Conservation (phyloP, 2,797 vertebrate genomes). For the Microctenopoma steveboyesi region DNA sequence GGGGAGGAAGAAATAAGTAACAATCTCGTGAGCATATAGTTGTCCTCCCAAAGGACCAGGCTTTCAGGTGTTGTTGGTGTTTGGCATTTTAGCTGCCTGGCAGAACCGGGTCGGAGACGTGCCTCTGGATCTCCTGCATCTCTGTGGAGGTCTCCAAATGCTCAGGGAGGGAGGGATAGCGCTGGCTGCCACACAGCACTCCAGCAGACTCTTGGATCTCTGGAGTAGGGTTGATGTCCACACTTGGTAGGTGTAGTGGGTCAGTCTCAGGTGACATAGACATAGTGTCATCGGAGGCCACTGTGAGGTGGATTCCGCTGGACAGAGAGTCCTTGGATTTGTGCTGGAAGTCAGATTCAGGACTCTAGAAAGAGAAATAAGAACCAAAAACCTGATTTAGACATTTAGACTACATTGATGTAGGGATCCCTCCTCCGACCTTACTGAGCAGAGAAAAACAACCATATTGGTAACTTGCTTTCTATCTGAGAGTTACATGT, state of each 20-base stretch:
- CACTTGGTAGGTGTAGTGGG: conserved; percentile 42
- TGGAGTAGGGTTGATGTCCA: conserved; percentile 33
- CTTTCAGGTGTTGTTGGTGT: not conserved
- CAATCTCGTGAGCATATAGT: conserved; percentile 20
- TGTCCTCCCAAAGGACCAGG: conserved; percentile 18
- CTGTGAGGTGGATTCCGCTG: conserved; percentile 78
- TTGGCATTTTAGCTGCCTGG: conserved; percentile 85
- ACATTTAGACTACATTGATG: not conserved
- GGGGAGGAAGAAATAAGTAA: conserved; percentile 2
- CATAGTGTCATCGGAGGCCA: conserved; percentile 80
- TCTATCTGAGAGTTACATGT: too few species aligned
- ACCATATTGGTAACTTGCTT: too few species aligned
- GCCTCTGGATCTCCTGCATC: conserved; percentile 89
- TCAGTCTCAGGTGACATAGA: conserved; percentile 78
- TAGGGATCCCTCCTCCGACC: not conserved
- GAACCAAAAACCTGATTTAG: not conserved
- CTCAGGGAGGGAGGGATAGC: conserved; percentile 93
- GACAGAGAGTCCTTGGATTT: conserved; percentile 86
- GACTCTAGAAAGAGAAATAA: conserved; percentile 75
- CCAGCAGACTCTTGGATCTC: conserved; percentile 67
- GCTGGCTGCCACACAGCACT: conserved; percentile 81
- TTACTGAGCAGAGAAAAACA: too few species aligned
- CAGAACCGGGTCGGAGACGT: conserved; percentile 89
- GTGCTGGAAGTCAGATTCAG: conserved; percentile 79
- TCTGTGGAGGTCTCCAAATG: conserved; percentile 84